A percentile compares a stretch with the other conserved stretches of the same genome.
Conservation (phyloP, 2,113 vertebrate species). For the Datnioides undecimradiatus region DNA sequence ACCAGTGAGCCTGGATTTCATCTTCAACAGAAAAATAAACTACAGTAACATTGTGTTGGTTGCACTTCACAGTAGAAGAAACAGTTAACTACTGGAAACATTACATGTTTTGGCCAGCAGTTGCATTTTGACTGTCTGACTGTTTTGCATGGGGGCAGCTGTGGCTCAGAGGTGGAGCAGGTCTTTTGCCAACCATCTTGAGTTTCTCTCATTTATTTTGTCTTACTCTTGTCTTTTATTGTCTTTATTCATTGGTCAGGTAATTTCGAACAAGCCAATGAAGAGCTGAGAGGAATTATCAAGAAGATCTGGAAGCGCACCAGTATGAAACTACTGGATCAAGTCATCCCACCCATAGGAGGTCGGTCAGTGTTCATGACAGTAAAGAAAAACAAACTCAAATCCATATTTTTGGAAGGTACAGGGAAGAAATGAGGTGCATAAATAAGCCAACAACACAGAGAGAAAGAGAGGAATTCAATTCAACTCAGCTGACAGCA, state of each 20-base stretch:
- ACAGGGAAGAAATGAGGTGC: neutral
- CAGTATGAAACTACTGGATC: constrained; percentile 96
- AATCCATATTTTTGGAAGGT: neutral
- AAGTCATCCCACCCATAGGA: constrained; percentile 95
- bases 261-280: constrained; percentile 94
- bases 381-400: neutral
- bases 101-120: neutral
- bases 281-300: constrained; percentile 93
- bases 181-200: neutral
- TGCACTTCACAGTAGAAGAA: too few relatives aligned
- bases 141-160: too few relatives aligned
- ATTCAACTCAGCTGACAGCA: too few relatives aligned
- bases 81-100: neutral
- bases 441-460: neutral
- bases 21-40: neutral
- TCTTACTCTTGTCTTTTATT: neutral
- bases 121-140: too few relatives aligned
- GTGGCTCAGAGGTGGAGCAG: too few relatives aligned
- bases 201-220: neutral
- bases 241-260: constrained; percentile 76
- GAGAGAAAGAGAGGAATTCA: too few relatives aligned
- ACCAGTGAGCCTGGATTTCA: too few relatives aligned
- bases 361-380: constrained; percentile 86
- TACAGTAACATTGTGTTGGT: neutral
- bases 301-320: constrained; percentile 98